Conservation (phyloP, 2,113 vertebrate genomes). For the Sapajus apella region DNA sequence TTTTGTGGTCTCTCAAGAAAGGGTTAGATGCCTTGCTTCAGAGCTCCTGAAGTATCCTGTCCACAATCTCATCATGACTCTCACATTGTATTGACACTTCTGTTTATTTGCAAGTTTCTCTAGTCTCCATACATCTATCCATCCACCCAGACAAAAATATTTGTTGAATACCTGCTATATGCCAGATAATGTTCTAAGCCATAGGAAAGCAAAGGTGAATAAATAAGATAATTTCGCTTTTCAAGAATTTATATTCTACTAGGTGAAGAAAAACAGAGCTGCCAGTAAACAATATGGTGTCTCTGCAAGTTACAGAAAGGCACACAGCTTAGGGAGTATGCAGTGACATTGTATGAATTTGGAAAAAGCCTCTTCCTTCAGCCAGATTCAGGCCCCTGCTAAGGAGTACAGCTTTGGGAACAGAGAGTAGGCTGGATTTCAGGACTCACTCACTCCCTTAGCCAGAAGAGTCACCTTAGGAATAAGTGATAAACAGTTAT, state of each 20-base stretch:
- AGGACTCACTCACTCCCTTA: neutral
- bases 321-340: neutral
- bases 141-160: neutral
- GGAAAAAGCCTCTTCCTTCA: neutral
- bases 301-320: neutral
- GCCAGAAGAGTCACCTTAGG: neutral
- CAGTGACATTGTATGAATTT: neutral
- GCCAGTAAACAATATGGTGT: neutral
- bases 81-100: neutral
- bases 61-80: neutral
- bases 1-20: neutral
- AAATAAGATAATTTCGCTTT: neutral
- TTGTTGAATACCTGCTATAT: neutral
- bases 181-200: neutral
- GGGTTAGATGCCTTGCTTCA: neutral
- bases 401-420: neutral
- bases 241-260: neutral
- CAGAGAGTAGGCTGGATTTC: neutral
- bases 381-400: neutral
- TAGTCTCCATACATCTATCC: neutral
- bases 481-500: neutral
- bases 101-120: neutral
- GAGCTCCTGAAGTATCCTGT: neutral
- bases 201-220: neutral
- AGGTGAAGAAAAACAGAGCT: neutral